Evolutionary conservation across 1,140 invertebrate genomes (phyloP).

Genomic region (Platyura marginata): DNA sequence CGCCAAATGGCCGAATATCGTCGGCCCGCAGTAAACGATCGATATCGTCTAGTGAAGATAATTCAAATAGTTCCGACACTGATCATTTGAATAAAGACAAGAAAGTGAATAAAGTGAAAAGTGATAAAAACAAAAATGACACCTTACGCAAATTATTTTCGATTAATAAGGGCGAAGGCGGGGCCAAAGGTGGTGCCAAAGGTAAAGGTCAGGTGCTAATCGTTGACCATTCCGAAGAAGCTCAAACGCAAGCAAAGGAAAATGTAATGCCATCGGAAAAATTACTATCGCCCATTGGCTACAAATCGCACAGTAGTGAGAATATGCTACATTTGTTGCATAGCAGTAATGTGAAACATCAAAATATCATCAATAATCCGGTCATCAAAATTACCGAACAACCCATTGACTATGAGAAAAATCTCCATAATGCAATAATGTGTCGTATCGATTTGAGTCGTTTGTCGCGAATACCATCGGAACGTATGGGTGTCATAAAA

Average conservation of each 20-base stretch:
- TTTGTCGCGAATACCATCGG: slow-evolving; percentile 11
- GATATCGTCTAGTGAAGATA: not conserved
- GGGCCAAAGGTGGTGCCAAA: slow-evolving; percentile 33
- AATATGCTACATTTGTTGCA: not conserved
- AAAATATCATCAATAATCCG: not conserved
- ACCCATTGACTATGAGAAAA: not conserved
- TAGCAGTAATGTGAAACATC: not conserved
- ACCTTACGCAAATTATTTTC: slow-evolving; percentile 46
- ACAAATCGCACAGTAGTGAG: not conserved
- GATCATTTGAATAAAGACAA: slow-evolving; percentile 12
- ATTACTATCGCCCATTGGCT: slow-evolving; percentile 1
- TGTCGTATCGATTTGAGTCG: slow-evolving; percentile 21
- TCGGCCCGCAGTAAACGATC: not conserved
- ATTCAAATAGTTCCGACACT: slow-evolving; percentile 13
- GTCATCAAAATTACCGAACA: not conserved
- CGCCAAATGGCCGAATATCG: not conserved
- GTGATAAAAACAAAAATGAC: slow-evolving; percentile 50
- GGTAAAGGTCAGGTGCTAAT: slow-evolving; percentile 26
- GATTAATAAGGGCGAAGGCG: slow-evolving; percentile 32
- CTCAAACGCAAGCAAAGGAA: slow-evolving; percentile 4
- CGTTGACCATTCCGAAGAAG: slow-evolving; percentile 18
- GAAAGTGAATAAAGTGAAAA: slow-evolving; percentile 17
- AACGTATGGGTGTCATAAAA: slow-evolving; percentile 5
- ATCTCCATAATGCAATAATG: slow-evolving; percentile 9
- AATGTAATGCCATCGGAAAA: not conserved